These are phyloP conservation scores for Mugil cephalus DNA, from an alignment of 2,113 vertebrate genomes.

Conservation along the genomic window DNA sequence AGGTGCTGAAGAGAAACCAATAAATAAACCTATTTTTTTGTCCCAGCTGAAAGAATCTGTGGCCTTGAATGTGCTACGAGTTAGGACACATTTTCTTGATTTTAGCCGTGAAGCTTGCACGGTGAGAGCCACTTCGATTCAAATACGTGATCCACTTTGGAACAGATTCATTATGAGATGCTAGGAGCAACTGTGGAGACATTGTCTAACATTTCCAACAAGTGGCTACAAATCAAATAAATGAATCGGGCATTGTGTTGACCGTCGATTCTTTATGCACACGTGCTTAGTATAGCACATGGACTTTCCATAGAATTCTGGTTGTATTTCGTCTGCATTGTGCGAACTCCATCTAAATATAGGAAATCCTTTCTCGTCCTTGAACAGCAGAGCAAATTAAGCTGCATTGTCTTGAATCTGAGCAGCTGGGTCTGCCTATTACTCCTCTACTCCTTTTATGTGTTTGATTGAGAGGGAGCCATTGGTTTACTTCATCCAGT, in stretches of 20 bases:
- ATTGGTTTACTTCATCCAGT: conserved; percentile 15
- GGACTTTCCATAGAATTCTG: not conserved
- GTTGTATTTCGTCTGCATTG: not conserved
- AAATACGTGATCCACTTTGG: not conserved
- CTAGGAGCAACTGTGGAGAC: not conserved
- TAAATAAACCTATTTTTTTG: not conserved
- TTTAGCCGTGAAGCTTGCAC: not conserved
- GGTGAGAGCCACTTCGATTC: not conserved
- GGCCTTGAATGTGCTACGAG: not conserved
- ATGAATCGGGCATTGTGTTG: not conserved
- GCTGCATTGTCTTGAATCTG: conserved; percentile 25
- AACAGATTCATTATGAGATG: too few relatives aligned
- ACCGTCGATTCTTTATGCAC: not conserved
- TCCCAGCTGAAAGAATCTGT: not conserved
- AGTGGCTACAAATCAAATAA: not conserved
- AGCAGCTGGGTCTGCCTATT: conserved; percentile 55
- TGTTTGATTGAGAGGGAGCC: not conserved
- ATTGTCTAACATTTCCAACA: not conserved
- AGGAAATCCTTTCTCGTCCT: not conserved
- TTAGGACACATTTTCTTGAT: not conserved
- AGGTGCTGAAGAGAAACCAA: not conserved
- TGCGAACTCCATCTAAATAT: not conserved
- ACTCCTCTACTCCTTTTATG: not conserved
- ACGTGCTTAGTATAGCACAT: not conserved
- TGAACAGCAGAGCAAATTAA: conserved; percentile 47